Evolutionary conservation across 2,113 vertebrate genomes (phyloP).

Genomic region (Nycticebus coucang): DNA sequence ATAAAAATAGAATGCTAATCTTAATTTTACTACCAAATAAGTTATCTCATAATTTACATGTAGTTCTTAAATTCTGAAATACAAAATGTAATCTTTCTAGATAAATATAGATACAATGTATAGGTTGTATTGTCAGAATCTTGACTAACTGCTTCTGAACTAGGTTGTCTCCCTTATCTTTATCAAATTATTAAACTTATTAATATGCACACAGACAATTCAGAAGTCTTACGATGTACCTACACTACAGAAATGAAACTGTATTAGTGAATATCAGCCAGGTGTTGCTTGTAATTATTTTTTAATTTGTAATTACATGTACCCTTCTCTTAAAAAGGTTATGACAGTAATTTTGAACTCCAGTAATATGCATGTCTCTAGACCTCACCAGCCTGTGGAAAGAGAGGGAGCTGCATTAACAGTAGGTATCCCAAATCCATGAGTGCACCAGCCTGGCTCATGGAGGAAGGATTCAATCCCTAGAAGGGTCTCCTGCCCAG

Average conservation of each 20-base stretch:
- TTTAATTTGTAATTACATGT: neutral
- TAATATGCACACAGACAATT: constrained; percentile 62
- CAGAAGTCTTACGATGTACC: constrained; percentile 39
- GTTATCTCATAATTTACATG: constrained; percentile 63
- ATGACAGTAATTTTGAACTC: constrained; percentile 21
- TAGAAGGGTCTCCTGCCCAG: neutral
- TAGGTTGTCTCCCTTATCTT: neutral
- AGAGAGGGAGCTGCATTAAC: neutral
- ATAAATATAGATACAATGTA: neutral
- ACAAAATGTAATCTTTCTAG: constrained; percentile 35
- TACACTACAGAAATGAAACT: constrained; percentile 49
- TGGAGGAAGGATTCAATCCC: neutral
- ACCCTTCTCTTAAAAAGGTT: neutral
- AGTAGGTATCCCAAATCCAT: neutral
- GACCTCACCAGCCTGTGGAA: neutral
- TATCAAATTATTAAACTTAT: constrained; percentile 67
- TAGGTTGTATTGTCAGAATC: neutral
- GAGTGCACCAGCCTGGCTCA: neutral
- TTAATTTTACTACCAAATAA: constrained; percentile 24
- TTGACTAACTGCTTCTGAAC: constrained; percentile 47
- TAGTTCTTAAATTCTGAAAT: constrained; percentile 44
- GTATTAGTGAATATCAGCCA: neutral
- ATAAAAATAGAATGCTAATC: constrained; percentile 53
- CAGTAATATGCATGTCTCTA: neutral
- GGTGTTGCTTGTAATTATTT: constrained; percentile 41